Base-by-base conservation (phyloP, 1,140 invertebrate genomes). In the Muscidifurax raptorellus region DNA sequence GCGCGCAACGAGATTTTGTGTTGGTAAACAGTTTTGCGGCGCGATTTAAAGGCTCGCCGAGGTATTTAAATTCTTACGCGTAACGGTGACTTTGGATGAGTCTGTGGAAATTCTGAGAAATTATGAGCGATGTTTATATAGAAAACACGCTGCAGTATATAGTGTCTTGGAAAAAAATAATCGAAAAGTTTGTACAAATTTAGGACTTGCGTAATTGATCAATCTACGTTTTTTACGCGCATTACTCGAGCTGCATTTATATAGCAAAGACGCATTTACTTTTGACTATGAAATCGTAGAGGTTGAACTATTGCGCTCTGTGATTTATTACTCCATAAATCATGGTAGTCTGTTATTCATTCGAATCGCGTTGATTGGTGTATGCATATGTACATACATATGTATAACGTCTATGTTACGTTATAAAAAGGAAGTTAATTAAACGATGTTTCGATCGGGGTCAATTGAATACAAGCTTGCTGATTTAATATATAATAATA, bases 401-500 rank as follows among this genome's bases (percentile, higher is more conserved):
- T n/a, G 52, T 7, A 52, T 52, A 2, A 52, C 5, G 18, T 52
- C 47, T 52, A 18, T 52, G 5, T 6, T 32, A 5, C 32, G 32
- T 32, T 32, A 32, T 32, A 40, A 12, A 9, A 40, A 40, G 36
- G 36, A 40, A 40, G 36, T 40, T 40, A 0, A 36, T 36, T 6
- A 7, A 40, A 40, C 36, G 36, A 9, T 40, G 18, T 6, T 59
- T 59, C 4, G 52, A 6, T 59, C 5, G n/a, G 22, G 18, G 7
- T 59, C 0, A 1, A 59, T 22, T 22, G 22, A 59, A n/a, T 18
- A n/a, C 6, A 40, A 40, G 0, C 52, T 59, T 59, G 52, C 7
- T 59, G 22, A 22, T 25, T 71, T 47, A 18, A 28, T 71, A 3
- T 47, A 47, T 80, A 47, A 78, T 79, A 71, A 71, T 71, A 30